Evolutionary conservation across 1,140 invertebrate genomes (phyloP), one percentile per base, ranked within the genome.

Genomic region (Aricia agestis): DNA sequence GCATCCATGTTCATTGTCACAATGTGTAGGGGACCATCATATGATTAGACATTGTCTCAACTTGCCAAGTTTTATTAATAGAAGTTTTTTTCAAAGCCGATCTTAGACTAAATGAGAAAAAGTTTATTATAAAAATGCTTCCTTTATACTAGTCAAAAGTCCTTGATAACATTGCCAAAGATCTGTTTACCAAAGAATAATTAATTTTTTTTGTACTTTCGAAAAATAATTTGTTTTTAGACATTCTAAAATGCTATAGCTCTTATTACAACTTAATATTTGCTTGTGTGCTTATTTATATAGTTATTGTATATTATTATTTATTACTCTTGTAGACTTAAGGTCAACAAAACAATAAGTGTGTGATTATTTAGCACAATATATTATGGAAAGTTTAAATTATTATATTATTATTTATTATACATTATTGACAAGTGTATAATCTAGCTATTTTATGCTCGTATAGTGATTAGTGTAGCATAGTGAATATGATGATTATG

Each of bases 1-100:
- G 95, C 95, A 25, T 92, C 95, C 32, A 91, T 96, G 86, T 96
- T 95, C 91, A 93, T 96, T 77, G 93, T 95, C 71, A 94, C 95
- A 68, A 94, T 96, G 91, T 96, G 94, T 91, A 93, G 94, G 86
- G 93, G 93, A 45, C 91, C 93, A 68, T 92, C 93, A 63, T 93
- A 93, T 82, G 89, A 90, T 72, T 91, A 83, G 79, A 25, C 57
- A 32, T 36, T 67, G 6, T 68, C 31, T 59, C 57, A 17, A 45
- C 59, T 67, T 19, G n/a, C 63, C 41, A 13, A 52, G 65, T 41
- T 19, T n/a, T 18, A 13, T 10, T 18, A 42, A 17, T 67, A 52
- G 36, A 25, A 45, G 13, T 58, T 66, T 73, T 19, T 25, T 25
- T 25, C 25, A 25, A 25, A 25, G 25, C 25, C 25, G 0, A 25